Evolutionary conservation across 1,140 invertebrate species (phyloP).

Genomic region (Sinella curviseta): DNA sequence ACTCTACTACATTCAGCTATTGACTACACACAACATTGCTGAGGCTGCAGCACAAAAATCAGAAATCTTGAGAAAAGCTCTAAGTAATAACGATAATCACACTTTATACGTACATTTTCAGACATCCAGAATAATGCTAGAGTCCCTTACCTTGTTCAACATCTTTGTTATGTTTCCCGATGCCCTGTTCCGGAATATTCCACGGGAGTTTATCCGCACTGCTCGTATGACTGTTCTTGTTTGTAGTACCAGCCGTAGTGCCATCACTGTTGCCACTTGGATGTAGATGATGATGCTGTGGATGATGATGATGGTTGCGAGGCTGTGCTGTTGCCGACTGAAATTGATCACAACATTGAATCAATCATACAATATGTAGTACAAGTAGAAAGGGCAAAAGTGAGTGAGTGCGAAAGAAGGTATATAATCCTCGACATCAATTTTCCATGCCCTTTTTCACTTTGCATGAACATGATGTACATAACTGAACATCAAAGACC

Average conservation of each 20-base stretch:
- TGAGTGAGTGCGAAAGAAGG: neutral
- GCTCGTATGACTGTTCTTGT: no score
- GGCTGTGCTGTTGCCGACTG: neutral
- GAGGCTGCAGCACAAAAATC: neutral
- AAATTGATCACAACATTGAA: constrained; percentile 15
- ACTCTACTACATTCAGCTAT: no score
- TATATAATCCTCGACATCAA: constrained; percentile 8
- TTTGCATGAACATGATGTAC: constrained; percentile 6
- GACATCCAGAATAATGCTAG: no score
- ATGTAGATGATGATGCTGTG: neutral
- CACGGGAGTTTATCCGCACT: no score
- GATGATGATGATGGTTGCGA: neutral
- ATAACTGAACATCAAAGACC: constrained; percentile 4
- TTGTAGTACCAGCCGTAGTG: neutral
- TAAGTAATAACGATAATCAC: constrained; percentile 11
- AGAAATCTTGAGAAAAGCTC: constrained; percentile 11
- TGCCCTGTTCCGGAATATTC: no score
- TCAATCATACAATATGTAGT: no score
- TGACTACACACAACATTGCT: neutral
- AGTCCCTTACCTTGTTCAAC: neutral
- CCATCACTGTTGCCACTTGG: neutral
- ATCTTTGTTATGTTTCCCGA: no score
- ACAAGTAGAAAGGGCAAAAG: no score
- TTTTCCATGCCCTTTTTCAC: constrained; percentile 11
- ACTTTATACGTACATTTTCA: neutral